Conservation (phyloP, 2,888 invertebrate genomes). For the Dromius quadrimaculatus region DNA sequence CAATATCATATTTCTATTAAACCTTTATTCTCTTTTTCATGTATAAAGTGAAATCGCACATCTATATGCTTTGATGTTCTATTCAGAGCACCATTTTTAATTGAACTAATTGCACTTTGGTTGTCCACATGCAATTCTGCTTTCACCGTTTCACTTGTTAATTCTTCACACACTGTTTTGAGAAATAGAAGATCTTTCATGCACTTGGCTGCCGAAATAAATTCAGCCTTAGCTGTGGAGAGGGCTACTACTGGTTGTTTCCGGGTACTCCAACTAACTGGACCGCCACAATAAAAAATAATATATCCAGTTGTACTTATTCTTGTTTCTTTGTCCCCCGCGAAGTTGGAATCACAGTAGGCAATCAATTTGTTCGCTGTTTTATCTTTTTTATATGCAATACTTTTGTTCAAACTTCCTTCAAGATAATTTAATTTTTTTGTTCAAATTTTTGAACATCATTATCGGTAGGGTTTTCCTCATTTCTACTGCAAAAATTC, state of each 20-base stretch:
- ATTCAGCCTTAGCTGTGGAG: conserved; percentile 58
- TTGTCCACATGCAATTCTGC: conserved; percentile 33
- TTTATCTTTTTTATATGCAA: neutral
- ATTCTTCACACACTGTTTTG: too few species aligned
- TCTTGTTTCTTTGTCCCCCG: conserved; percentile 53
- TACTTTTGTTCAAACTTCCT: neutral
- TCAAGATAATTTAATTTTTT: neutral
- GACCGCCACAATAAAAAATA: conserved; percentile 46
- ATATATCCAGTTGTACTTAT: conserved; percentile 55
- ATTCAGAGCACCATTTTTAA: conserved; percentile 53
- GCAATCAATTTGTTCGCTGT: conserved; percentile 35
- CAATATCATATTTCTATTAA: conserved; percentile 50
- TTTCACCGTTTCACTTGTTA: conserved; percentile 7
- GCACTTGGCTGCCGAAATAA: conserved; percentile 52
- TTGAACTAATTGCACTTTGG: conserved; percentile 46
- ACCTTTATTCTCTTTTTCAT: conserved; percentile 47
- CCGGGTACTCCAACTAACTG: conserved; percentile 54
- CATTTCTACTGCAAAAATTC: neutral
- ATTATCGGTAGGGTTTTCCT: neutral
- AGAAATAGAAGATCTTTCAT: conserved; percentile 54
- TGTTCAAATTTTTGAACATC: neutral
- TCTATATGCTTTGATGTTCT: conserved; percentile 54
- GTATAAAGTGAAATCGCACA: conserved; percentile 53
- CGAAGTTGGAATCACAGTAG: conserved; percentile 54
- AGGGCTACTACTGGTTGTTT: too few species aligned